Percentiles rank a stretch among this genome's conserved stretches.
Evolutionary conservation across 2,888 invertebrate genomes (phyloP).

Genomic region (Disparrhopalites patrizii): DNA sequence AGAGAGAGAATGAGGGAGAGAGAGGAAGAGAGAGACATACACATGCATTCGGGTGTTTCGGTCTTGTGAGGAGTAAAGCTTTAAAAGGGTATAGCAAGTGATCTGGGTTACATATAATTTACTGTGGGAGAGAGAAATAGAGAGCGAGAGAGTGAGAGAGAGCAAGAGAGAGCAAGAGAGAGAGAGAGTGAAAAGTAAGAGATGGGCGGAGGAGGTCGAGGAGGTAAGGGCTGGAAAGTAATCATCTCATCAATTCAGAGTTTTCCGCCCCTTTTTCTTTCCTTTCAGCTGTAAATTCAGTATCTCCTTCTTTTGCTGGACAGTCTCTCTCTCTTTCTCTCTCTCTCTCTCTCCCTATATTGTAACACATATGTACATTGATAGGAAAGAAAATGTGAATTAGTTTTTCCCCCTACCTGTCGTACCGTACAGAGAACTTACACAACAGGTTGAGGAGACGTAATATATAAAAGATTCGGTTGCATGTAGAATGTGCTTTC

Average conservation of each 20-base stretch:
- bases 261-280: conserved; percentile 39
- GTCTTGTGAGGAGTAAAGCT: too few species aligned
- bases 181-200: conserved; percentile 31
- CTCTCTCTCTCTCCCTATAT: conserved; percentile 10
- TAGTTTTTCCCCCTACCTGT: neutral
- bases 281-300: conserved; percentile 31
- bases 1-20: too few species aligned
- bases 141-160: too few species aligned
- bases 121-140: too few species aligned
- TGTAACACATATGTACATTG: neutral
- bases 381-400: too few species aligned
- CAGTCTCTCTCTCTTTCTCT: conserved; percentile 26
- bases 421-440: neutral
- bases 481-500: too few species aligned
- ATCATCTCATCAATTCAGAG: conserved; percentile 42
- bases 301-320: too few species aligned
- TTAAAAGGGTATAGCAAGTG: too few species aligned
- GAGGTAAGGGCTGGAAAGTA: conserved; percentile 40
- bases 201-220: conserved; percentile 41
- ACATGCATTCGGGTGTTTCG: neutral
- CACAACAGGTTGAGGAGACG: too few species aligned
- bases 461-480: too few species aligned
- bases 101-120: neutral
- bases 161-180: too few species aligned
- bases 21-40: too few species aligned